These are phyloP conservation scores for Habroteleia sp. DNA, from an alignment of 2,888 invertebrate genomes.

Conservation along the genomic window DNA sequence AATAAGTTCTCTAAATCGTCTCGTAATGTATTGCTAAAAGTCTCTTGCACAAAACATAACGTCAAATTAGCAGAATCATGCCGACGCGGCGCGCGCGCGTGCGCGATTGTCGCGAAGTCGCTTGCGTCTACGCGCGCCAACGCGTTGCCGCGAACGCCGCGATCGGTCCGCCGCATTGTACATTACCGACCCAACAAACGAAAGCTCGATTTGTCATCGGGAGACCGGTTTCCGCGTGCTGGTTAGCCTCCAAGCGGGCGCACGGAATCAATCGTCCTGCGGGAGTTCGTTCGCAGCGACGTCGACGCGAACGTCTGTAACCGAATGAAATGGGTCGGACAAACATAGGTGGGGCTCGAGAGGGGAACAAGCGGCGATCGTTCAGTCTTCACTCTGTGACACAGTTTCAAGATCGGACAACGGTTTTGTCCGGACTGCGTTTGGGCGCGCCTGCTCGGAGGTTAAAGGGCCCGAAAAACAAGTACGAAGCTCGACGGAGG, in stretches of 20 bases:
- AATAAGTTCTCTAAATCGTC: constrained; percentile 41
- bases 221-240: constrained; percentile 1
- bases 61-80: constrained; percentile 35
- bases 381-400: constrained; percentile 37
- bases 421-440: no score
- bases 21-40: constrained; percentile 48
- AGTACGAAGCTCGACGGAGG: constrained; percentile 25
- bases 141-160: not conserved
- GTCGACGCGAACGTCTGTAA: no score
- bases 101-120: no score
- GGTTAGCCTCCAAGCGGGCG: constrained; percentile 19
- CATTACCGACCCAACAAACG: constrained; percentile 30
- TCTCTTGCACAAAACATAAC: constrained; percentile 49
- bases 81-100: no score
- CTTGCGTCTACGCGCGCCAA: not conserved
- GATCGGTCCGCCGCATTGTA: constrained; percentile 34
- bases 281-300: no score
- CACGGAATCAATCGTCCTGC: constrained; percentile 8
- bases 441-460: constrained; percentile 15
- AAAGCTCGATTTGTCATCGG: constrained; percentile 14
- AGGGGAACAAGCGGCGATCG: constrained; percentile 2
- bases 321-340: no score
- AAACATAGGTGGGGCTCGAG: no score
- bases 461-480: constrained; percentile 18
- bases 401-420: no score